A percentile compares a stretch with the other conserved stretches of the same genome.
Evolutionary conservation across 2,113 vertebrate genomes (phyloP).

Genomic region (Saccopteryx leptura): DNA sequence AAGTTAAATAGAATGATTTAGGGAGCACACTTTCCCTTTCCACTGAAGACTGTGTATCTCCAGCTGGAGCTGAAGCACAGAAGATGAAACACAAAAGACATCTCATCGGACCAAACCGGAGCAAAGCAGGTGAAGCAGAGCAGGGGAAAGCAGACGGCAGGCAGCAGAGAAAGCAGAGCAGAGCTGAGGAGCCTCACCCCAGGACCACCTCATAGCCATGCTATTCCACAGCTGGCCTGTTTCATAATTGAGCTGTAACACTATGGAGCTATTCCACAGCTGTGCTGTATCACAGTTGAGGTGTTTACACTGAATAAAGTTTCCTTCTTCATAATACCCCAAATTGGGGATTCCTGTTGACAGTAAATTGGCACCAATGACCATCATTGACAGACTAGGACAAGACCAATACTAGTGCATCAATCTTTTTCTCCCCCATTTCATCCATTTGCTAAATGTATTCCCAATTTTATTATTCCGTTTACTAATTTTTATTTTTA

Average conservation of each 20-base stretch:
- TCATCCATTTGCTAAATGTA: not conserved
- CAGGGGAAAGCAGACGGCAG: not conserved
- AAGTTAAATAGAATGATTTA: not conserved
- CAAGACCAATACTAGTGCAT: not conserved
- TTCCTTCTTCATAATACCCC: not conserved
- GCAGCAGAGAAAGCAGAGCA: not conserved
- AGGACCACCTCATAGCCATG: not conserved
- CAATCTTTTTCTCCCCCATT: not conserved
- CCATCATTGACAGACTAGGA: not conserved
- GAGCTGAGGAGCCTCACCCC: not conserved
- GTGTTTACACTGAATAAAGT: not conserved
- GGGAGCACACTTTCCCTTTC: not conserved
- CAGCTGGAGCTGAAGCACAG: not conserved
- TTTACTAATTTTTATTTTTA: conserved; percentile 19
- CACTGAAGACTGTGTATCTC: not conserved
- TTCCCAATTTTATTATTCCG: conserved; percentile 26
- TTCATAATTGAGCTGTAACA: not conserved
- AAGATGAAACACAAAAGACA: not conserved
- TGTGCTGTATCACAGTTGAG: not conserved
- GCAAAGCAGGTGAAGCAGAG: not conserved
- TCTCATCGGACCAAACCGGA: not conserved
- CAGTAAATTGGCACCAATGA: not conserved
- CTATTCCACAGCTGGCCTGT: not conserved
- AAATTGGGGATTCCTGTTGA: not conserved
- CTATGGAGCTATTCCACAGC: not conserved